Evolutionary conservation across 2,888 invertebrate species (phyloP).

Genomic region (Drosophila sordidula): DNA sequence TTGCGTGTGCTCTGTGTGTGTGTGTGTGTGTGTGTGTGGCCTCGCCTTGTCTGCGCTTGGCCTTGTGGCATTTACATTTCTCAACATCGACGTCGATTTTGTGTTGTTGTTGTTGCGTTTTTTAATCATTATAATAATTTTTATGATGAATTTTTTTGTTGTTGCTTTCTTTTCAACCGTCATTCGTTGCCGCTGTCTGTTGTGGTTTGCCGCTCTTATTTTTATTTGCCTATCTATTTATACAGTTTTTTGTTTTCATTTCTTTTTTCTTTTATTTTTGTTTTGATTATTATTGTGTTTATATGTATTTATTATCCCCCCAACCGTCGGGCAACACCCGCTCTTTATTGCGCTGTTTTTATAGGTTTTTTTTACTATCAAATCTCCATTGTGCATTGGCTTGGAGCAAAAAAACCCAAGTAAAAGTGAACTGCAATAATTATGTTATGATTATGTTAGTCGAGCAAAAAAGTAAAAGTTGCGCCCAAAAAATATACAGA

Average conservation of each 20-base stretch:
- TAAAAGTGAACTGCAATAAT: constrained; percentile 60
- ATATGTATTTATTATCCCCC: constrained; percentile 25
- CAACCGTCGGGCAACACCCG: constrained; percentile 14
- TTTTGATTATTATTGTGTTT: constrained; percentile 50
- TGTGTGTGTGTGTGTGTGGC: constrained; percentile 56
- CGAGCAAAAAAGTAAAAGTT: constrained; percentile 57
- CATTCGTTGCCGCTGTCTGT: constrained; percentile 46
- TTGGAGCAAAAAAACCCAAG: constrained; percentile 42
- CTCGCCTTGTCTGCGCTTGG: constrained; percentile 80
- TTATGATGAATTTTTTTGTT: constrained; percentile 60
- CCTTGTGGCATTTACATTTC: constrained; percentile 81
- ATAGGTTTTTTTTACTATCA: constrained; percentile 39
- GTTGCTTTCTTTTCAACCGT: constrained; percentile 66
- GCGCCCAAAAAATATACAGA: constrained; percentile 15
- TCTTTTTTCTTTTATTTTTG: constrained; percentile 30
- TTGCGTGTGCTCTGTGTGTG: constrained; percentile 58
- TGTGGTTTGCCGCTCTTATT: constrained; percentile 54
- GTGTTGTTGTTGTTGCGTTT: constrained; percentile 45
- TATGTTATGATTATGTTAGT: constrained; percentile 42
- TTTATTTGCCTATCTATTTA: constrained; percentile 67
- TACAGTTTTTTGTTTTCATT: constrained; percentile 48
- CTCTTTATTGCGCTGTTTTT: constrained; percentile 40
- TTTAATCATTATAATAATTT: constrained; percentile 75
- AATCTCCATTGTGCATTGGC: constrained; percentile 56
- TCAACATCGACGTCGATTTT: constrained; percentile 61